Percentiles rank a stretch among this genome's conserved stretches.
Conservation (phyloP, 2,797 vertebrate genomes). For the Poeciliopsis gracilis region DNA sequence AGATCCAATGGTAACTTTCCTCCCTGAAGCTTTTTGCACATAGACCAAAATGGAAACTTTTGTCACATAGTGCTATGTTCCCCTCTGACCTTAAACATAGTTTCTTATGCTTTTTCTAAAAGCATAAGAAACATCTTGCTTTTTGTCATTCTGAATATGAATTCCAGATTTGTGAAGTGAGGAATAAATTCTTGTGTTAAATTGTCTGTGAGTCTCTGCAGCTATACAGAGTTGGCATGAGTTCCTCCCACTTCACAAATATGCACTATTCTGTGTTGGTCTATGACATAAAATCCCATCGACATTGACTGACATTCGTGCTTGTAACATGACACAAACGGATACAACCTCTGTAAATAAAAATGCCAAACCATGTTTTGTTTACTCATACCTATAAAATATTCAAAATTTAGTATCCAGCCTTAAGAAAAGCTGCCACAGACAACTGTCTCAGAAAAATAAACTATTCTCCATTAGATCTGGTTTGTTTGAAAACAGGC, state of each 20-base stretch:
- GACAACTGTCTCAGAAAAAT: constrained; percentile 69
- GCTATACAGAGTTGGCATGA: not conserved
- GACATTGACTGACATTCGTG: not conserved
- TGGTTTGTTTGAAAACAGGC: constrained; percentile 80
- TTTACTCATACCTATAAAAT: constrained; percentile 50
- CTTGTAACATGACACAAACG: not conserved
- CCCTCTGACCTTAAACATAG: not conserved
- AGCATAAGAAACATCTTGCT: not conserved
- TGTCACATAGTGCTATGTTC: not conserved
- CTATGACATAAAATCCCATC: not conserved
- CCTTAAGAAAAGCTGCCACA: constrained; percentile 65
- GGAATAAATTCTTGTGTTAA: not conserved
- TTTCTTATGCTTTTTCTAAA: not conserved
- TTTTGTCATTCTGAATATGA: not conserved
- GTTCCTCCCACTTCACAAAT: not conserved
- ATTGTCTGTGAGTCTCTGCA: not conserved
- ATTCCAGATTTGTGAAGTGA: not conserved
- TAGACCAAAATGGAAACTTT: not conserved
- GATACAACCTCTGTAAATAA: not conserved
- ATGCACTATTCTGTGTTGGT: not conserved
- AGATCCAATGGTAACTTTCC: not conserved
- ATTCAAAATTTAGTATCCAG: constrained; percentile 2
- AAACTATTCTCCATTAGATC: constrained; percentile 58
- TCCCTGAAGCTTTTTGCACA: not conserved
- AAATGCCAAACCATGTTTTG: constrained; percentile 30